Evolutionary conservation across 1,140 invertebrate genomes (phyloP).

Genomic region (Meloidogyne hapla): DNA sequence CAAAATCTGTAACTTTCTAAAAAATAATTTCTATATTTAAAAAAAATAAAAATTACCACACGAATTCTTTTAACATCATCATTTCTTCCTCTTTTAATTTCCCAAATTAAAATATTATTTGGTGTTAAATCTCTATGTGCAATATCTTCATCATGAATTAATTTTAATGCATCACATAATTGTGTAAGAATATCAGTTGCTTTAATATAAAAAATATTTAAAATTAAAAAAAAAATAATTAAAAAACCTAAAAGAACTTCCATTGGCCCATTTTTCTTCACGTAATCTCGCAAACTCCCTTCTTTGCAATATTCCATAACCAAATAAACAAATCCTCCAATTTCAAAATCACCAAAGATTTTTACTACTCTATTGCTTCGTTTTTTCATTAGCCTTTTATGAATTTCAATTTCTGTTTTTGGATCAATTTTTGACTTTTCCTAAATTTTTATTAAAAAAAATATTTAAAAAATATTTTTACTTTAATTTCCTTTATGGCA

Average conservation of each 20-base stretch:
- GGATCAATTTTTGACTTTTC: conserved; percentile 5
- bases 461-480: background rate
- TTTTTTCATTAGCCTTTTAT: conserved; percentile 15
- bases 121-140: conserved; percentile 28
- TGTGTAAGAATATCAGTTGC: conserved; percentile 28
- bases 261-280: conserved; percentile 11
- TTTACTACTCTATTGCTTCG: conserved; percentile 17
- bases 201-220: background rate
- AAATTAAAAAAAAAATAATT: background rate
- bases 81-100: conserved; percentile 13
- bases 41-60: conserved; percentile 14
- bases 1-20: conserved; percentile 34
- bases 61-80: conserved; percentile 16
- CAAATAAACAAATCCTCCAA: conserved; percentile 6
- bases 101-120: conserved; percentile 27
- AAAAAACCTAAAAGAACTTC: conserved; percentile 23
- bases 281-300: conserved; percentile 26
- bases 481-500: conserved; percentile 27
- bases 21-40: background rate
- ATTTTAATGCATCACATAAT: conserved; percentile 16
- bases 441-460: background rate
- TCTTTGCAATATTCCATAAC: conserved; percentile 35
- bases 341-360: conserved; percentile 12
- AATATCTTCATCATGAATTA: conserved; percentile 30
- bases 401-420: conserved; percentile 26